Base-by-base conservation (phyloP, 2,888 invertebrate species). In the Mechanitis mazaeus region DNA sequence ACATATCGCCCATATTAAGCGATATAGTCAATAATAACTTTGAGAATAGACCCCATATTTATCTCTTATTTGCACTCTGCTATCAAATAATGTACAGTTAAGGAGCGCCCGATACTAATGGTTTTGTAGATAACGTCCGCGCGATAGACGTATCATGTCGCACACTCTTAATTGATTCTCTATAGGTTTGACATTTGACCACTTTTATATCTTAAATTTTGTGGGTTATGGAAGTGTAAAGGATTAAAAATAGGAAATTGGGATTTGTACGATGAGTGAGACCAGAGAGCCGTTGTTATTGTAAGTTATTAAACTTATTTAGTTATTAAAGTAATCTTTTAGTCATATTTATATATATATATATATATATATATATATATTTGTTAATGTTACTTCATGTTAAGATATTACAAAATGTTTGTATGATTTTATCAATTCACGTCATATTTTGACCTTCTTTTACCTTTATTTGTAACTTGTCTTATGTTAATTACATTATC, bases 251-350 rank as follows among this genome's bases (percentile, higher is more conserved):
- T 20, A 60, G 33, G 47, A 55, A 60, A 63, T 59, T 50, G 56
- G 61, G 61, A 61, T 59, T 54, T 64, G 55, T 42, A 75, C 68
- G 64, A 87, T 83, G 83, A 73, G 75, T 3, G 84, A 80, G 47
- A 76, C 83, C 60, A 74, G 68, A 50, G 81, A 81, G 56, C 85
- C 87, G 2, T 70, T 87, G 55, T 61, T 87, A 50, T 72, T 78
- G 87, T 87, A 72, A 87, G 87, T 86, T 9, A 42, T 9, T 42
- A 20, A 20, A 20, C 20, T 20, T 20, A 20, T 42, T 42, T 9
- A 42, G 3, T 11, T 42, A 42, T 42, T 42, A 42, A 42, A 9
- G 9, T 9, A 9, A 42, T 42, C 3, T 35, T 35, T 35, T 35
- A 35, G 6, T 35, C 6, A 35, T 35, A 35, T 35, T 5, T 5